A percentile compares a stretch with the other conserved stretches of the same genome.
Conservation (phyloP, 2,797 vertebrate species). For the Sebastiscus tertius region DNA sequence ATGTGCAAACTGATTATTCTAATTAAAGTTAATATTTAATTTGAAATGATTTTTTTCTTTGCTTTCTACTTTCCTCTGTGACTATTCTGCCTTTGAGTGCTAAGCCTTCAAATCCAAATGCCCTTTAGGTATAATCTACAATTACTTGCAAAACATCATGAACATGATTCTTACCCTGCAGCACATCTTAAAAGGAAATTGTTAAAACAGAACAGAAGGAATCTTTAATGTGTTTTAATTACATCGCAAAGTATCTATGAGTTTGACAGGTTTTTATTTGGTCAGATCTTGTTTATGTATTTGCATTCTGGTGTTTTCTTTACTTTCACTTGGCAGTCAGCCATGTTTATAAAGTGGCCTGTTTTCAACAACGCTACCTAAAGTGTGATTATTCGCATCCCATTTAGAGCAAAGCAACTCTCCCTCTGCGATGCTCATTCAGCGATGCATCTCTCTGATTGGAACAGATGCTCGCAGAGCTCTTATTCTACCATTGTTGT, state of each 20-base stretch:
- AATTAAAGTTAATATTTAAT: neutral
- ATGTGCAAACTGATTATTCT: neutral
- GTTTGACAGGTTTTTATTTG: neutral
- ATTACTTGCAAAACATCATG: neutral
- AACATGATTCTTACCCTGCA: neutral
- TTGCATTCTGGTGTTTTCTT: neutral
- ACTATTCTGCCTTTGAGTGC: neutral
- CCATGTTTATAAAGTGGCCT: neutral
- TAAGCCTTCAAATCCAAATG: conserved; percentile 1
- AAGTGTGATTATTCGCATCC: neutral
- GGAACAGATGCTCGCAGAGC: neutral
- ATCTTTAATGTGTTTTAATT: conserved; percentile 11
- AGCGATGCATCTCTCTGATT: conserved; percentile 4
- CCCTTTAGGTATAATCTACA: neutral
- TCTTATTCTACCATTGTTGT: neutral
- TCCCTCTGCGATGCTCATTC: neutral
- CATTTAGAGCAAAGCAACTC: neutral
- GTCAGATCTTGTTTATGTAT: neutral
- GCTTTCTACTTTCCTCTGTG: neutral
- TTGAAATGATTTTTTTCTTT: neutral
- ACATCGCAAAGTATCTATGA: neutral
- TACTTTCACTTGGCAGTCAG: neutral
- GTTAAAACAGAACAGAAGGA: conserved; percentile 10
- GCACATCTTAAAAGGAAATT: neutral
- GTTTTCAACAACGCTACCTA: neutral